A percentile compares a stretch with the other conserved stretches of the same genome.
Conservation (phyloP, 1,140 invertebrate species). For the Hylaeus volcanicus region DNA sequence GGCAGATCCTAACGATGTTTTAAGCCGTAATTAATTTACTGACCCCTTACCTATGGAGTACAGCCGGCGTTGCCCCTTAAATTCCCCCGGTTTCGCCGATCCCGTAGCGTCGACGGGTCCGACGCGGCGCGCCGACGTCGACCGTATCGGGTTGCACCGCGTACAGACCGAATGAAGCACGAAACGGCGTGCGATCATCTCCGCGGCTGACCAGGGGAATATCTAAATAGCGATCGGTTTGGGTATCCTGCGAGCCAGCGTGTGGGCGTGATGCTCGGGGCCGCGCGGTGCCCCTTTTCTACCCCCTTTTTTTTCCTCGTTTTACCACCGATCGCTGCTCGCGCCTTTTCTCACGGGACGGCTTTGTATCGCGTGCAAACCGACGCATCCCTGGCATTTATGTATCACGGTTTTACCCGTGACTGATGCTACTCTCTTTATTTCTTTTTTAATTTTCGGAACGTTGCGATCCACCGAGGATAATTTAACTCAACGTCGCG, state of each 20-base stretch:
- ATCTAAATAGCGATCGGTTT: slow-evolving; percentile 64
- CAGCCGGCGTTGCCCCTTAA: slow-evolving; percentile 39
- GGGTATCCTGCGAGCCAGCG: slow-evolving; percentile 40
- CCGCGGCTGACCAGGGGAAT: slow-evolving; percentile 29
- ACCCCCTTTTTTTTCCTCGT: background rate
- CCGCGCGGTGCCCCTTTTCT: slow-evolving; percentile 13
- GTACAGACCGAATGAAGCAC: slow-evolving; percentile 12
- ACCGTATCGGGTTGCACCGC: background rate
- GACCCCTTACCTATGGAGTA: slow-evolving; percentile 61
- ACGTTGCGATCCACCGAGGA: too few relatives aligned
- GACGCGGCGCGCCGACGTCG: background rate
- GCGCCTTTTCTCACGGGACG: slow-evolving; percentile 43
- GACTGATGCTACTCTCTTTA: too few relatives aligned
- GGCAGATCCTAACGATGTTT: slow-evolving; percentile 75
- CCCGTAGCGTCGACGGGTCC: background rate
- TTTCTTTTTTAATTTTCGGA: too few relatives aligned
- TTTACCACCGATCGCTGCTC: slow-evolving; percentile 2
- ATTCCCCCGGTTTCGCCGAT: slow-evolving; percentile 18
- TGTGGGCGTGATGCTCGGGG: slow-evolving; percentile 45
- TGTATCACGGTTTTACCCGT: background rate
- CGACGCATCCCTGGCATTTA: background rate
- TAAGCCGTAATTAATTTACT: slow-evolving; percentile 78
- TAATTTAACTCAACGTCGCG: too few relatives aligned
- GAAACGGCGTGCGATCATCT: slow-evolving; percentile 15
- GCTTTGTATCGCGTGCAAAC: slow-evolving; percentile 24